Percentiles rank a stretch among this genome's conserved stretches.
Evolutionary conservation across 2,888 invertebrate genomes (phyloP).

Genomic region (Nineta flava): DNA sequence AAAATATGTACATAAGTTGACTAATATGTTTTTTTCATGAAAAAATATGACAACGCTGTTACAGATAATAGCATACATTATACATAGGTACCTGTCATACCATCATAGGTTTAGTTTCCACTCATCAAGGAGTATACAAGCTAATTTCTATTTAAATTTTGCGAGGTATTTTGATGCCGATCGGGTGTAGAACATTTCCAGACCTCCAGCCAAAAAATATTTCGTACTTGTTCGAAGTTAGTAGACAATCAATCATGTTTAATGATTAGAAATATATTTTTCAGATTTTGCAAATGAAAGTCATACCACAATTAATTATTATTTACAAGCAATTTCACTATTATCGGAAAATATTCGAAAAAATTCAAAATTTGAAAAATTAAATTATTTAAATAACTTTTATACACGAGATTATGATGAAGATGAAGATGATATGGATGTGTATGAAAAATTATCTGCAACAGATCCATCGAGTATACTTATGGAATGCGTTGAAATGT

Average conservation of each 20-base stretch:
- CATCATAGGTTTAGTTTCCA: too few species aligned
- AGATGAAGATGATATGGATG: slow-evolving; percentile 38
- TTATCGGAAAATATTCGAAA: slow-evolving; percentile 5
- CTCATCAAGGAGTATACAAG: too few species aligned
- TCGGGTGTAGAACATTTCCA: too few species aligned
- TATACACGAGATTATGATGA: slow-evolving; percentile 22
- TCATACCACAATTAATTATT: neutral
- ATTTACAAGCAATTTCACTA: neutral
- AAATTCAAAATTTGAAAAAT: slow-evolving; percentile 6
- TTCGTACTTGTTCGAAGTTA: too few species aligned
- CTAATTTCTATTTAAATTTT: too few species aligned
- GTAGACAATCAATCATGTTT: neutral
- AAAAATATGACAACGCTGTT: too few species aligned
- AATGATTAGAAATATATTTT: neutral
- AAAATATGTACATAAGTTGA: too few species aligned
- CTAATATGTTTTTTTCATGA: too few species aligned
- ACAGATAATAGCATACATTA: too few species aligned
- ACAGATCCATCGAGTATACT: slow-evolving; percentile 28
- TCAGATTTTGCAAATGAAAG: slow-evolving; percentile 1
- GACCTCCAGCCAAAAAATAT: too few species aligned
- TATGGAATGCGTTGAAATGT: slow-evolving; percentile 41
- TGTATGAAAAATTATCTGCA: slow-evolving; percentile 19
- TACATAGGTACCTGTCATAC: too few species aligned
- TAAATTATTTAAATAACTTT: neutral
- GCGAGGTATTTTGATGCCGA: too few species aligned